Evolutionary conservation across 2,888 invertebrate genomes (phyloP).

Genomic region (Muscina levida): DNA sequence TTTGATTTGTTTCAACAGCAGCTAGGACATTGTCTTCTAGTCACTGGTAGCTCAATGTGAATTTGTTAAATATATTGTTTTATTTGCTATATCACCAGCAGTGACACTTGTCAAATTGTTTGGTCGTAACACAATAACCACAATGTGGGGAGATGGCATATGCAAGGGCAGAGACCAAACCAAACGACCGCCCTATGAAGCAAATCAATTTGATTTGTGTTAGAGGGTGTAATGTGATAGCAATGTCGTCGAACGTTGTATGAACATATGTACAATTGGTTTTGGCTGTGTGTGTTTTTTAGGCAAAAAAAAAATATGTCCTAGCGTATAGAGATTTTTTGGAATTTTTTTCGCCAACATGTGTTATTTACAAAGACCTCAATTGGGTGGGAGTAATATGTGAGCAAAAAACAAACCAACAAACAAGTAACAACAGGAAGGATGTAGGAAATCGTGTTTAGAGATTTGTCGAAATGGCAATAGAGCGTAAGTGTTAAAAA

Average conservation of each 20-base stretch:
- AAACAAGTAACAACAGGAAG: background rate
- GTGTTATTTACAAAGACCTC: constrained; percentile 32
- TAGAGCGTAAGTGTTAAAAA: constrained; percentile 60
- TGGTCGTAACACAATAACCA: background rate
- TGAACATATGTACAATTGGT: constrained; percentile 16
- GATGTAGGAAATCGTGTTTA: constrained; percentile 46
- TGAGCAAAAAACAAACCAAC: too few relatives aligned
- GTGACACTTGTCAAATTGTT: constrained; percentile 62
- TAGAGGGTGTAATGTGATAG: constrained; percentile 58
- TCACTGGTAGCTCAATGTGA: background rate
- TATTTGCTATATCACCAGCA: constrained; percentile 52
- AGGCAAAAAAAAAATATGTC: constrained; percentile 5
- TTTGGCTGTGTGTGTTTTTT: constrained; percentile 18
- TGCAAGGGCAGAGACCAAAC: background rate
- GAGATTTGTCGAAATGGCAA: constrained; percentile 60
- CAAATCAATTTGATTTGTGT: constrained; percentile 39
- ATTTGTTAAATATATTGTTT: constrained; percentile 60
- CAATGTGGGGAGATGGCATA: constrained; percentile 32
- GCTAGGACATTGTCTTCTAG: too few relatives aligned
- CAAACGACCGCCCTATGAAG: constrained; percentile 42
- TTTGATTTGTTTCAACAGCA: too few relatives aligned
- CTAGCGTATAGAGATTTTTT: background rate
- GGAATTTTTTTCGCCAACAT: constrained; percentile 23
- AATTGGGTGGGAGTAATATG: too few relatives aligned
- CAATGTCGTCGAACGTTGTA: too few relatives aligned